A percentile compares a stretch with the other conserved stretches of the same genome.
phyloP scores from a whole-genome alignment of 2,888 invertebrate species.

The Eristalinus sepulchralis region DNA sequence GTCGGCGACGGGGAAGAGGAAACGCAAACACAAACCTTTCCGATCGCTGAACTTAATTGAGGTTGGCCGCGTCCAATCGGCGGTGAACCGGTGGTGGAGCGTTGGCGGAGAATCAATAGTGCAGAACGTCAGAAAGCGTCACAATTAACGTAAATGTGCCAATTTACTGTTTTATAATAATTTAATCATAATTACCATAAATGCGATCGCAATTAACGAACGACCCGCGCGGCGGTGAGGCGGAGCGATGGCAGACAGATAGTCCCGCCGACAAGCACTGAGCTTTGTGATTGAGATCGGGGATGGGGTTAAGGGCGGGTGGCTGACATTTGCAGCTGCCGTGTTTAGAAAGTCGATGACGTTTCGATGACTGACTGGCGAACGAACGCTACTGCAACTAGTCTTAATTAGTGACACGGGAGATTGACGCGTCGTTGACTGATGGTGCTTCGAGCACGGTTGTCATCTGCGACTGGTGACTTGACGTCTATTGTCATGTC shows the following conservation, averaged over 20 bases:
- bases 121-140: conserved; percentile 55
- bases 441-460: not conserved
- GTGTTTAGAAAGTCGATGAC: conserved; percentile 37
- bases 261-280: not conserved
- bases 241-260: conserved; percentile 15
- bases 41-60: conserved; percentile 55
- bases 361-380: not conserved
- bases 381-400: not conserved
- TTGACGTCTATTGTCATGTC: conserved; percentile 24
- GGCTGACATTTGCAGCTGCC: not conserved
- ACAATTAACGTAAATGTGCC: conserved; percentile 62
- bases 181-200: conserved; percentile 51
- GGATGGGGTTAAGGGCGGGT: not conserved
- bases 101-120: conserved; percentile 57
- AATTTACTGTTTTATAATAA: conserved; percentile 55
- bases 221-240: conserved; percentile 10
- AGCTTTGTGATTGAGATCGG: too few species aligned
- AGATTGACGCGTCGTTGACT: not conserved
- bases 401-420: not conserved
- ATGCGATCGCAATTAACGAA: conserved; percentile 37
- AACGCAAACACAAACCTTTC: conserved; percentile 29
- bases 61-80: conserved; percentile 5
- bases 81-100: not conserved
- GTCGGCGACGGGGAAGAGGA: conserved; percentile 3
- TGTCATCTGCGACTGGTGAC: conserved; percentile 21